Evolutionary conservation across 2,797 vertebrate genomes (phyloP).

Genomic region (Choloepus didactylus): DNA sequence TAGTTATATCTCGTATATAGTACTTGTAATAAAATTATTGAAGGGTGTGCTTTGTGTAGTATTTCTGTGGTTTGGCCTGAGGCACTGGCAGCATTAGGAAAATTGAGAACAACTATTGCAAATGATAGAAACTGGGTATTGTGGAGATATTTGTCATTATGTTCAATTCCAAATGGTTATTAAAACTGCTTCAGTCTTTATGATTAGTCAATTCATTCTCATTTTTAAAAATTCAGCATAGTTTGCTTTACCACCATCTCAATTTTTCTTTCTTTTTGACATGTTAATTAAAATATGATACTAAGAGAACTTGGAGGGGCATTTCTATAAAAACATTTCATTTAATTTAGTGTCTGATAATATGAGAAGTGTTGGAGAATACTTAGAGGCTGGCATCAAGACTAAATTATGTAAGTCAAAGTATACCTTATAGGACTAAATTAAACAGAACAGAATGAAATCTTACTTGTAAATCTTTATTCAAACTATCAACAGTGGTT

Average conservation of each 20-base stretch:
- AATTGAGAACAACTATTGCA: neutral
- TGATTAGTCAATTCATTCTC: neutral
- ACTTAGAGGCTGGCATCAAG: neutral
- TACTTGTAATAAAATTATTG: neutral
- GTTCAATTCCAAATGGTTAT: slow-evolving; percentile 5
- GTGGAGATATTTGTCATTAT: neutral
- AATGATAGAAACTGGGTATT: neutral
- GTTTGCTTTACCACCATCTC: neutral
- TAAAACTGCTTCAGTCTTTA: slow-evolving; percentile 6
- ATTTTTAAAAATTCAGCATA: neutral
- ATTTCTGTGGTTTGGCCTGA: neutral
- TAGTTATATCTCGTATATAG: neutral
- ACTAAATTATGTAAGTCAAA: neutral
- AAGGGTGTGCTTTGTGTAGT: neutral
- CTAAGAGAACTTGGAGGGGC: neutral
- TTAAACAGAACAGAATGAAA: neutral
- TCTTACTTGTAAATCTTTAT: neutral
- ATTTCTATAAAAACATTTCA: neutral
- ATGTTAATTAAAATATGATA: neutral
- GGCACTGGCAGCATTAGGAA: neutral
- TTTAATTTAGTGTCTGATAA: neutral
- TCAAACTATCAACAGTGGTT: neutral
- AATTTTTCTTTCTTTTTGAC: neutral
- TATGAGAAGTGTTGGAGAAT: neutral
- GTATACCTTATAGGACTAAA: neutral